Evolutionary conservation across 1,140 invertebrate species (phyloP).

Genomic region (Hylaeus anthracinus): DNA sequence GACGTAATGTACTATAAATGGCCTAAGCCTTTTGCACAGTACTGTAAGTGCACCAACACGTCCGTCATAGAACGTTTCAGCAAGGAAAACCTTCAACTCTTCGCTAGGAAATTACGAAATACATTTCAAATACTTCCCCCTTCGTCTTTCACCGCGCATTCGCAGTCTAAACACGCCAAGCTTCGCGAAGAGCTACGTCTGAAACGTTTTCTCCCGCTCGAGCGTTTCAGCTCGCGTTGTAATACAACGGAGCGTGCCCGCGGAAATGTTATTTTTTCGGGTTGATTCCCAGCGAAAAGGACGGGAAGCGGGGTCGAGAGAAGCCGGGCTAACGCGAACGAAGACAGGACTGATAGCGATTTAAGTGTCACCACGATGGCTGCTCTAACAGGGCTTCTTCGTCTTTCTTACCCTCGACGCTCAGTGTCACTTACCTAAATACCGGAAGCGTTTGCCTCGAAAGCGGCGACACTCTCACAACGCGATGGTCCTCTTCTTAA

Average conservation of each 20-base stretch:
- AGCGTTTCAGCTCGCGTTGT: not conserved
- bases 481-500: conserved; percentile 38
- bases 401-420: conserved; percentile 32
- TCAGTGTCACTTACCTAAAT: conserved; percentile 64
- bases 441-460: conserved; percentile 67
- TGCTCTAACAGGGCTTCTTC: conserved; percentile 38
- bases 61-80: too few species aligned
- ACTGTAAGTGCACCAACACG: too few species aligned
- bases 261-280: conserved; percentile 12
- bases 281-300: conserved; percentile 8
- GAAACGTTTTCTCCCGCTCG: conserved; percentile 5
- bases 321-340: not conserved
- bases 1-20: too few species aligned
- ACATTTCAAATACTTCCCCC: too few species aligned
- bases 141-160: too few species aligned
- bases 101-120: too few species aligned
- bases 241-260: not conserved
- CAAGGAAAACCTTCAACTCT: too few species aligned
- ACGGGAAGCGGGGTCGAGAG: not conserved
- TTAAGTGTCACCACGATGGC: conserved; percentile 35
- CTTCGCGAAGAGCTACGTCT: not conserved
- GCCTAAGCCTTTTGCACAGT: too few species aligned
- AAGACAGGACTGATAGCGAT: conserved; percentile 46
- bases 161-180: not conserved
- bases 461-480: conserved; percentile 47